These are phyloP conservation scores for Xenotilapia flavipinnis DNA, from an alignment of 2,113 vertebrate genomes.

Conservation along the genomic window DNA sequence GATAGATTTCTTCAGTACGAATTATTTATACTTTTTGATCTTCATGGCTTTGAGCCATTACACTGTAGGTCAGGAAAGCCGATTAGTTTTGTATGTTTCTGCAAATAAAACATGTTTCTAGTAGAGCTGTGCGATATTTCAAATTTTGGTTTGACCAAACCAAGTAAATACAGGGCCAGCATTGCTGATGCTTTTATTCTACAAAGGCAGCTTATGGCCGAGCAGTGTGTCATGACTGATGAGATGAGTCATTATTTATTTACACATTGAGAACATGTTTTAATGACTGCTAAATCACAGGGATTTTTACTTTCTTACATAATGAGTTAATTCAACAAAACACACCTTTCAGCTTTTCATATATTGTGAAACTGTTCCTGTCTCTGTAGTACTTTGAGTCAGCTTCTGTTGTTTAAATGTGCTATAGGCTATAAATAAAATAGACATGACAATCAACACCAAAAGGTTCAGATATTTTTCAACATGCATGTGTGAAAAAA, in stretches of 20 bases:
- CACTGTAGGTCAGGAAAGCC: background rate
- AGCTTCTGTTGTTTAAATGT: background rate
- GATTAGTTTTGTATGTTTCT: background rate
- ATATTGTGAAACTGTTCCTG: background rate
- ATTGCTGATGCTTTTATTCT: background rate
- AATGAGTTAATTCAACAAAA: background rate
- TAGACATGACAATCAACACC: background rate
- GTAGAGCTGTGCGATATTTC: background rate
- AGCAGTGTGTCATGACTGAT: background rate
- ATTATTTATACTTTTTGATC: background rate
- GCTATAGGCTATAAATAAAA: background rate
- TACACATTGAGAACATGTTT: background rate
- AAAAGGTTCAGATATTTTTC: background rate
- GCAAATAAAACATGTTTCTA: background rate
- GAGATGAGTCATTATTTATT: background rate
- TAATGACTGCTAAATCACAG: background rate
- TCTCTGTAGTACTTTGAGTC: background rate
- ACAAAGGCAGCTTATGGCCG: background rate
- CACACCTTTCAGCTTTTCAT: rapidly evolving
- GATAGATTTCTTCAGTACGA: background rate
- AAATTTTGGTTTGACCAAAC: background rate
- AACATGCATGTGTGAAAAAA: background rate
- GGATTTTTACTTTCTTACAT: background rate
- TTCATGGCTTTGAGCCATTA: background rate
- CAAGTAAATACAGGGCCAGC: background rate